These are phyloP conservation scores for Oceanodroma tethys DNA, from an alignment of 2,113 vertebrate genomes.

Conservation along the genomic window DNA sequence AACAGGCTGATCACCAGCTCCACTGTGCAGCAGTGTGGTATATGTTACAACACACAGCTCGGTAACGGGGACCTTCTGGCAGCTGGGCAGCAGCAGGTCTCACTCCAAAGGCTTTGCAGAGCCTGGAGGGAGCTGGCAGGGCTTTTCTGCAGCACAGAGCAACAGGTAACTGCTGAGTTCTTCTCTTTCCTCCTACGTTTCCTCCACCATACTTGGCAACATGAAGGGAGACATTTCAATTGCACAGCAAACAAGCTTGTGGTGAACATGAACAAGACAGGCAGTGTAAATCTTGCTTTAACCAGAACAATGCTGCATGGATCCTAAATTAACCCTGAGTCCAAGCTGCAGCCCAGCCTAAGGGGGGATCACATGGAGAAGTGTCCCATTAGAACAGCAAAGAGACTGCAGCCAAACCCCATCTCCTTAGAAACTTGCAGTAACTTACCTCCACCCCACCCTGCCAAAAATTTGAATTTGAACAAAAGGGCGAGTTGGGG, in stretches of 20 bases:
- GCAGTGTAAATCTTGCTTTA: neutral
- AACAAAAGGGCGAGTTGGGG: neutral
- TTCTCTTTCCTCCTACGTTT: neutral
- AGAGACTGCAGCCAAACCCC: neutral
- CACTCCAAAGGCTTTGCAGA: too few species aligned
- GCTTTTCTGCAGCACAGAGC: neutral
- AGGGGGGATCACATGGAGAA: neutral
- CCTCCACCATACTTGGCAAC: neutral
- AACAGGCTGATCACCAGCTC: neutral
- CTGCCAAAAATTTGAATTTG: neutral
- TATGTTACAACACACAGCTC: neutral
- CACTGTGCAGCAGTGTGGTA: neutral
- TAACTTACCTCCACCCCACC: neutral
- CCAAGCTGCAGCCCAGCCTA: neutral
- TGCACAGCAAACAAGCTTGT: neutral
- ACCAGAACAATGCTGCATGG: neutral
- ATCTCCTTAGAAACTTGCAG: neutral
- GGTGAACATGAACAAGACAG: neutral
- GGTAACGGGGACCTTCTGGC: neutral
- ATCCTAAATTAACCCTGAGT: neutral
- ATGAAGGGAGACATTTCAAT: neutral
- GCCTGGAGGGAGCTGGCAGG: neutral
- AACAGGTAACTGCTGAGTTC: neutral
- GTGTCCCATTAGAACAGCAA: rapidly evolving
- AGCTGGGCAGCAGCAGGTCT: neutral